These are phyloP conservation scores for Monopis laevigella DNA, from an alignment of 2,888 invertebrate genomes.

Conservation along the genomic window DNA sequence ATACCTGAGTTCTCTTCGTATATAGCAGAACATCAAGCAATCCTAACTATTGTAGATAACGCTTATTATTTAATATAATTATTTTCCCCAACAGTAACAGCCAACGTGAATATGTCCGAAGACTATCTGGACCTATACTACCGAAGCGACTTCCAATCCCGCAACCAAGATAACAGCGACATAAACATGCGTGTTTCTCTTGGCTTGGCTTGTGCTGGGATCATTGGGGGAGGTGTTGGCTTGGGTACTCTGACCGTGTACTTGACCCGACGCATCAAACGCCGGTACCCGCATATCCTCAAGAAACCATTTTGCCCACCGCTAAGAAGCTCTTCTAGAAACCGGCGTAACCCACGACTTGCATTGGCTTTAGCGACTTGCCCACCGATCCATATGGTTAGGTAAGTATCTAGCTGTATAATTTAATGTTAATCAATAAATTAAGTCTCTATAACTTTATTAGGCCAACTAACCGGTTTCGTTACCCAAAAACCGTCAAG, in stretches of 20 bases:
- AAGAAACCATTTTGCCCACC: conserved; percentile 60
- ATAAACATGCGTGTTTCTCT: conserved; percentile 61
- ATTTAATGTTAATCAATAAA: background rate
- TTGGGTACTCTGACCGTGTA: conserved; percentile 71
- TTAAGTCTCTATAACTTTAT: no score
- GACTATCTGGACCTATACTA: conserved; percentile 72
- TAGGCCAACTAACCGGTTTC: no score
- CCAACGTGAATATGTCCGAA: conserved; percentile 68
- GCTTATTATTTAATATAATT: no score
- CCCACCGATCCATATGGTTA: conserved; percentile 55
- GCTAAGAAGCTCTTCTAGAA: conserved; percentile 38
- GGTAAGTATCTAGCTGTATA: conserved; percentile 27
- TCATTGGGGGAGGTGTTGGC: conserved; percentile 66
- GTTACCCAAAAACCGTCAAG: no score
- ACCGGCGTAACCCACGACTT: conserved; percentile 52
- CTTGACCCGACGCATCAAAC: conserved; percentile 65
- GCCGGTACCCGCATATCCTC: conserved; percentile 46
- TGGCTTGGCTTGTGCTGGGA: conserved; percentile 47
- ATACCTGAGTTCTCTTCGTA: no score
- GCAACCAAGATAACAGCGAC: conserved; percentile 40
- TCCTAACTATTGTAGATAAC: no score
- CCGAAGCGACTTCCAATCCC: conserved; percentile 50
- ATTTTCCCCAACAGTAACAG: conserved; percentile 57
- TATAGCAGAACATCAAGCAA: no score
- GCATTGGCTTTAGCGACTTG: conserved; percentile 53